Conservation (phyloP, 2,888 invertebrate genomes). For the Nomada goodeniana region DNA sequence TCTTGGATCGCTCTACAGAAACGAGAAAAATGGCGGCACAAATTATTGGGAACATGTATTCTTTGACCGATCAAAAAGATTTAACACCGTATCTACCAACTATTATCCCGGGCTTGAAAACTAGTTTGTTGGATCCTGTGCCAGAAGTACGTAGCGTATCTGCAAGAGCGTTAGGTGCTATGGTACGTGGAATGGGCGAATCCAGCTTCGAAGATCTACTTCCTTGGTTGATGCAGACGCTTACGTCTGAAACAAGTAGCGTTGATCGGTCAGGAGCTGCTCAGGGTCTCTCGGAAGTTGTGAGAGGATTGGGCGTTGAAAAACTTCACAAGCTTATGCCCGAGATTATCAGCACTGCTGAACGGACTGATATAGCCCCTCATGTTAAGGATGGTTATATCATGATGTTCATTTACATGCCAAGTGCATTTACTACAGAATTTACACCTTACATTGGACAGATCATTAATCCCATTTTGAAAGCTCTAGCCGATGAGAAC, state of each 20-base stretch:
- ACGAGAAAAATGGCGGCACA: slow-evolving; percentile 99
- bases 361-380: slow-evolving; percentile 96
- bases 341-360: slow-evolving; percentile 97
- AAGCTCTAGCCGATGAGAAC: slow-evolving; percentile 99
- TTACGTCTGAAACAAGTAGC: slow-evolving; percentile 97
- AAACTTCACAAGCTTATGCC: slow-evolving; percentile 99
- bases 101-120: slow-evolving; percentile 98
- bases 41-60: slow-evolving; percentile 99
- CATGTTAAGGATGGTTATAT: slow-evolving; percentile 99
- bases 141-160: slow-evolving; percentile 98
- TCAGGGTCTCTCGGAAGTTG: slow-evolving; percentile 98
- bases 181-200: slow-evolving; percentile 99
- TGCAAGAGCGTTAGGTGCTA: slow-evolving; percentile 97
- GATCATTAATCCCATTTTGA: slow-evolving; percentile 98
- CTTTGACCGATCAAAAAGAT: slow-evolving; percentile 99
- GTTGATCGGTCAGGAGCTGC: slow-evolving; percentile 99
- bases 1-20: slow-evolving; percentile 98
- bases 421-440: slow-evolving; percentile 97
- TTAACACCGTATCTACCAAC: slow-evolving; percentile 97
- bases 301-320: slow-evolving; percentile 97
- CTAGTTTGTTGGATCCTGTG: slow-evolving; percentile 97
- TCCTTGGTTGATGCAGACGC: slow-evolving; percentile 99
- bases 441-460: slow-evolving; percentile 98
- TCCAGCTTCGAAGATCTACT: slow-evolving; percentile 97
- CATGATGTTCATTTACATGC: slow-evolving; percentile 99